Evolutionary conservation across 1,140 invertebrate genomes (phyloP), one percentile per base, ranked within the genome.

Genomic region (Nasonia longicornis): DNA sequence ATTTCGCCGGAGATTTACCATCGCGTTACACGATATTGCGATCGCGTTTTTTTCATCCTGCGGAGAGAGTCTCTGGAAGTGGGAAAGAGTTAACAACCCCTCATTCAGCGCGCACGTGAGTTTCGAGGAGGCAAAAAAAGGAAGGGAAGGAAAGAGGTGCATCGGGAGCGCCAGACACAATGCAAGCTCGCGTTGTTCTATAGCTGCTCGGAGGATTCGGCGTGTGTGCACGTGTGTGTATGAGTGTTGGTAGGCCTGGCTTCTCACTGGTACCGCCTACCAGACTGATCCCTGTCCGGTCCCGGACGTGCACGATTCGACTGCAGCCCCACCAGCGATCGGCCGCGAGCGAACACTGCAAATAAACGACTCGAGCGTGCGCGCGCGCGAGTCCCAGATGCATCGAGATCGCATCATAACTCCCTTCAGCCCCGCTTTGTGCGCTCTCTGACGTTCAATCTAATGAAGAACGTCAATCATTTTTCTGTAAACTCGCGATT

Each of bases 191-290:
- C 16, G 42, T 71, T 38, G 69, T 58, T 58, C 8, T 42, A 8
- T 11, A 58, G 66, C 66, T 20, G 7, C 48, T 35, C 70, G 52
- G 70, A 66, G 71, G 71, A 75, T 79, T 79, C 52, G 64, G 16
- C 52, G 52, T 48, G 42, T 45, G 42, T 45, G 42, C 31, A 0
- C 31, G 31, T 35, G 31, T 35, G 31, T 35, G 31, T 48, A 12
- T 48, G 45, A 16, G 45, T 58, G 48, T 75, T 81, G 82, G 87
- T 85, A 87, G 87, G 87, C 84, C 84, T 86, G 86, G 86, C 87
- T 77, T 79, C 71, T 83, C 79, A 72, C 63, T 83, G 85, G 87
- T 84, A 86, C 75, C 87, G 87, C 87, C 87, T 87, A 87, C 87
- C 83, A 83, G 82, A 86, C 83, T 85, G 86, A 86, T 85, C 20